phyloP scores from a whole-genome alignment of 2,888 invertebrate species.

The Drosophila melanosoma region DNA sequence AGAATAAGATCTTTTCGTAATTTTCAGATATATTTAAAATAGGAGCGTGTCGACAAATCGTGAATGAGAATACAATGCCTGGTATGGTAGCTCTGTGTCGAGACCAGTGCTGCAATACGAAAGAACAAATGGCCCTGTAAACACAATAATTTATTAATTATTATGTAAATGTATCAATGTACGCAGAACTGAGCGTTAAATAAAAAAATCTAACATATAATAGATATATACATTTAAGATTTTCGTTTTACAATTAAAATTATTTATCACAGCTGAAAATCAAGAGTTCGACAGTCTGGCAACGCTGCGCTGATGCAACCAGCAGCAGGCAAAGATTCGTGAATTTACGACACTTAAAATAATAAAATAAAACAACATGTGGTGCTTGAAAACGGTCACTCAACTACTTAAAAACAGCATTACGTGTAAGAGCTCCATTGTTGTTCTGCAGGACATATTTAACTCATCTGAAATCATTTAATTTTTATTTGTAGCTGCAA shows the following conservation, averaged over 20 bases:
- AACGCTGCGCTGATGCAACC: conserved; percentile 62
- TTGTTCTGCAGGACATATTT: not conserved
- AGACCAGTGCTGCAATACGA: conserved; percentile 26
- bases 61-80: conserved; percentile 6
- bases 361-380: conserved; percentile 53
- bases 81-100: conserved; percentile 10
- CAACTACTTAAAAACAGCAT: conserved; percentile 55
- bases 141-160: not conserved
- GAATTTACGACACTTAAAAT: conserved; percentile 3
- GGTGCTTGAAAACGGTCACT: conserved; percentile 48
- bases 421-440: conserved; percentile 34
- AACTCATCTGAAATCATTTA: conserved; percentile 14
- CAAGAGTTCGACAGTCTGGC: conserved; percentile 29
- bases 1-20: not conserved
- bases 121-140: not conserved
- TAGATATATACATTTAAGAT: not conserved
- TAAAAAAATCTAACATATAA: not conserved
- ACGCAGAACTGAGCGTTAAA: not conserved
- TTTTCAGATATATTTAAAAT: not conserved
- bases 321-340: conserved; percentile 25
- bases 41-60: conserved; percentile 6
- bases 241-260: not conserved
- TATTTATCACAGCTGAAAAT: not conserved
- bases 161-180: not conserved
- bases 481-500: conserved; percentile 47